Conservation (phyloP, 2,113 vertebrate genomes). For the Gallinago undulata region DNA sequence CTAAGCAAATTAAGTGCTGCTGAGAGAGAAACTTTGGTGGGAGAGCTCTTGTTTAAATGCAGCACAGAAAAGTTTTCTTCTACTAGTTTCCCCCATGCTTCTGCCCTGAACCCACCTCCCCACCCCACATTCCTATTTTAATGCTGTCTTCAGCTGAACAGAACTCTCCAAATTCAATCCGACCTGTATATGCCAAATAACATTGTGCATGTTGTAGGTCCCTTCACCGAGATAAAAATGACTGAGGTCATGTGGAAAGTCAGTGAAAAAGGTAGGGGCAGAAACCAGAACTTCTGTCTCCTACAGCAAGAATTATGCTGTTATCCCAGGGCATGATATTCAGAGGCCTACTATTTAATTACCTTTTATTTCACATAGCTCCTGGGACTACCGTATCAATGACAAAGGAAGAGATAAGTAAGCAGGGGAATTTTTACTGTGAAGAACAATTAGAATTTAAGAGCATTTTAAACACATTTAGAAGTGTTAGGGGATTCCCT, state of each 20-base stretch:
- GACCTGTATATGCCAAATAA: not conserved
- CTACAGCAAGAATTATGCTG: not conserved
- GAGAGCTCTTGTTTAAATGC: not conserved
- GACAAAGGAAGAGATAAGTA: not conserved
- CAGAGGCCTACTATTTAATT: not conserved
- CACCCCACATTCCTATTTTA: not conserved
- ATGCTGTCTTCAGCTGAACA: not conserved
- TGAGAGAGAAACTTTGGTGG: not conserved
- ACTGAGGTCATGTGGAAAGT: accelerated
- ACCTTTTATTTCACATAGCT: not conserved
- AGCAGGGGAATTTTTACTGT: not conserved
- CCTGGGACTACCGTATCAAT: not conserved
- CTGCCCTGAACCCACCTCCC: not conserved
- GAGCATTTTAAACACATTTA: not conserved
- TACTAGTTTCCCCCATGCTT: not conserved
- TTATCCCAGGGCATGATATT: not conserved
- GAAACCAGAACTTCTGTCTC: not conserved
- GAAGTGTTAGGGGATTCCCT: not conserved
- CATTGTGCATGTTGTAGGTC: not conserved
- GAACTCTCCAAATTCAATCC: not conserved
- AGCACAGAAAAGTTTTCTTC: not conserved
- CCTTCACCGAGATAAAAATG: not conserved
- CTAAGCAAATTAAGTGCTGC: not conserved
- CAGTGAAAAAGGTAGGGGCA: not conserved
- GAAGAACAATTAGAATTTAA: not conserved